Evolutionary conservation across 2,888 invertebrate genomes (phyloP).

Genomic region (Thecocarcelia acutangulata): DNA sequence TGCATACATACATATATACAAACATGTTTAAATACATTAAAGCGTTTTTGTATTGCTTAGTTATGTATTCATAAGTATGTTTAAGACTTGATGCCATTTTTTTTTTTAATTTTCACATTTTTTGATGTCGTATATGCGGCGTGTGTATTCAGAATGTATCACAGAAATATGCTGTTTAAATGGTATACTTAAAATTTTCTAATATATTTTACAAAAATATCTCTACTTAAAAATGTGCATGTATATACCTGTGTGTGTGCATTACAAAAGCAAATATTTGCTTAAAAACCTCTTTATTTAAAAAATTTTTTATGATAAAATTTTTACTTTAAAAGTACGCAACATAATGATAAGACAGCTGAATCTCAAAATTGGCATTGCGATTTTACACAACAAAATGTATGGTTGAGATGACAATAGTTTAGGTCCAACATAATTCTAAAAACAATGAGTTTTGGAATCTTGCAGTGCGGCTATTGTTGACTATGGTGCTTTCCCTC

Average conservation of each 20-base stretch:
- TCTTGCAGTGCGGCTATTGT: no score
- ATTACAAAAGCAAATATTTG: constrained; percentile 17
- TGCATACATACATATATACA: neutral
- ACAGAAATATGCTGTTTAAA: constrained; percentile 55
- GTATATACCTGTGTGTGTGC: no score
- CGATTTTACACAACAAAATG: no score
- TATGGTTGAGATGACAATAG: no score
- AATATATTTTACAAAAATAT: constrained; percentile 41
- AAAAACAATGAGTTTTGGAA: no score
- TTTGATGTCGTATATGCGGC: constrained; percentile 1
- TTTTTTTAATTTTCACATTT: constrained; percentile 14
- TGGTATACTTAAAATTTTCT: constrained; percentile 49
- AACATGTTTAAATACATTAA: neutral
- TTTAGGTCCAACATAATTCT: no score
- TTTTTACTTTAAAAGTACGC: no score
- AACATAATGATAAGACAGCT: no score
- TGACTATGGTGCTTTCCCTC: no score
- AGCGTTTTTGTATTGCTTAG: neutral
- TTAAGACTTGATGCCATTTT: constrained; percentile 38
- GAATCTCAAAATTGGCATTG: no score
- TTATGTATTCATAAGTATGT: constrained; percentile 6
- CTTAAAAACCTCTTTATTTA: neutral
- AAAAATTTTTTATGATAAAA: no score
- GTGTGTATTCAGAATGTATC: constrained; percentile 23
- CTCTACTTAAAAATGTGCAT: neutral